Evolutionary conservation across 2,113 vertebrate species (phyloP).

Genomic region (Deroptyus accipitrinus): DNA sequence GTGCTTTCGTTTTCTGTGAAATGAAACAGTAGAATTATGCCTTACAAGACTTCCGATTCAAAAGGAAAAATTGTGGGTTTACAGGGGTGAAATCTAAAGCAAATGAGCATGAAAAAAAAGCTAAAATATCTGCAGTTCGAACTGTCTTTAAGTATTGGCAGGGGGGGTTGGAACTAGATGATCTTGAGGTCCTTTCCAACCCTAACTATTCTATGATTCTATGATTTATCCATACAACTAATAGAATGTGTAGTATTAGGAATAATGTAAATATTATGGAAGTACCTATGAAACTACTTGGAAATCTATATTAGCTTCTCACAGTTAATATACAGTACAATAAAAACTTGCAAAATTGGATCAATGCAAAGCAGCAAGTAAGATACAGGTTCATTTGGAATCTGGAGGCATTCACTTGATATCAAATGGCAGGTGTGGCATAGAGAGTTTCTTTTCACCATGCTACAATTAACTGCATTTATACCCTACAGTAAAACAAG

Average conservation of each 20-base stretch:
- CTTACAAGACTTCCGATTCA: not conserved
- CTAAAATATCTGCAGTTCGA: not conserved
- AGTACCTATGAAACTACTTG: slow-evolving; percentile 33
- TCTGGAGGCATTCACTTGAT: slow-evolving; percentile 6
- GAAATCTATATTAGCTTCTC: not conserved
- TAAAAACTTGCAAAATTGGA: slow-evolving; percentile 13
- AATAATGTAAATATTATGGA: not conserved
- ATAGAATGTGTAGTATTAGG: not conserved
- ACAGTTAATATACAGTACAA: slow-evolving; percentile 39
- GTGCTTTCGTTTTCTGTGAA: not conserved
- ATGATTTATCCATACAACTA: not conserved
- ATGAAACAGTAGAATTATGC: not conserved
- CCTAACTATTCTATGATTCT: too few relatives aligned
- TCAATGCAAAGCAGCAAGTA: slow-evolving; percentile 35
- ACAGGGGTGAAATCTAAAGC: not conserved
- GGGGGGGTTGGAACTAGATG: too few relatives aligned
- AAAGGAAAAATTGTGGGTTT: not conserved
- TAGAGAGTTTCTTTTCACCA: not conserved
- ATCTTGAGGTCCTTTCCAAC: too few relatives aligned
- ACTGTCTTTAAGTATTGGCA: not conserved
- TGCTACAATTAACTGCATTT: slow-evolving; percentile 35
- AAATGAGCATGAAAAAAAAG: not conserved
- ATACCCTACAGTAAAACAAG: not conserved
- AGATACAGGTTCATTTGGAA: slow-evolving; percentile 30
- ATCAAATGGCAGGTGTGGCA: not conserved